Evolutionary conservation across 2,888 invertebrate genomes (phyloP).

Genomic region (Tachina grossa): DNA sequence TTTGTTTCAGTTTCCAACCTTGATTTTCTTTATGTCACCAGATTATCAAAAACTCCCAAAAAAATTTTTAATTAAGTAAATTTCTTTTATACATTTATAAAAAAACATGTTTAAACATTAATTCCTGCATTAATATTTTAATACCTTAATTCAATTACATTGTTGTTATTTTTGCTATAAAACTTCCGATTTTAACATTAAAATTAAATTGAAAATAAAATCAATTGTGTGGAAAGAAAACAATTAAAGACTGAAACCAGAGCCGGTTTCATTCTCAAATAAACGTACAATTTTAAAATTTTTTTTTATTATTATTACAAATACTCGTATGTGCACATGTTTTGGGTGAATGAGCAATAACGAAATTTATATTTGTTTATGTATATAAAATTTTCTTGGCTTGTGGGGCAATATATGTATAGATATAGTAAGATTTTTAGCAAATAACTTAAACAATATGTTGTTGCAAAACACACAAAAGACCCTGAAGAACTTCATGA

Average conservation of each 20-base stretch:
- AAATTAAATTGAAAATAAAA: constrained; percentile 23
- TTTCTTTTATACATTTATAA: neutral
- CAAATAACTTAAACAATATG: neutral
- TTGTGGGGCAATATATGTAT: too few relatives aligned
- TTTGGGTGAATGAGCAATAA: neutral
- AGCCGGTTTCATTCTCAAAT: neutral
- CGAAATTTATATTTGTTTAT: too few relatives aligned
- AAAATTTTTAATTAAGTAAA: neutral
- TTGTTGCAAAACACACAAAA: too few relatives aligned
- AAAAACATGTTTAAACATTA: neutral
- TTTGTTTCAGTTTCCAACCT: too few relatives aligned
- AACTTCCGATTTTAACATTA: neutral
- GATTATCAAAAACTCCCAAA: neutral
- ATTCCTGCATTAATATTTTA: neutral
- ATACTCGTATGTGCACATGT: neutral
- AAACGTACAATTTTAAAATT: neutral
- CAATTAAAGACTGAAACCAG: constrained; percentile 15
- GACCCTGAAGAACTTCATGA: too few relatives aligned
- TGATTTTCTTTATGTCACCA: neutral
- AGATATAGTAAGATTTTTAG: neutral
- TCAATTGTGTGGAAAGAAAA: constrained; percentile 39
- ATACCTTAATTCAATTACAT: neutral
- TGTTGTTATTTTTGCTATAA: neutral
- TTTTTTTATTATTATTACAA: neutral
- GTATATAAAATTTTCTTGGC: too few relatives aligned